A percentile compares a stretch with the other conserved stretches of the same genome.
These are phyloP conservation scores for Cremastobaeus sp. DNA, from an alignment of 2,888 invertebrate species.

Conservation along the genomic window DNA sequence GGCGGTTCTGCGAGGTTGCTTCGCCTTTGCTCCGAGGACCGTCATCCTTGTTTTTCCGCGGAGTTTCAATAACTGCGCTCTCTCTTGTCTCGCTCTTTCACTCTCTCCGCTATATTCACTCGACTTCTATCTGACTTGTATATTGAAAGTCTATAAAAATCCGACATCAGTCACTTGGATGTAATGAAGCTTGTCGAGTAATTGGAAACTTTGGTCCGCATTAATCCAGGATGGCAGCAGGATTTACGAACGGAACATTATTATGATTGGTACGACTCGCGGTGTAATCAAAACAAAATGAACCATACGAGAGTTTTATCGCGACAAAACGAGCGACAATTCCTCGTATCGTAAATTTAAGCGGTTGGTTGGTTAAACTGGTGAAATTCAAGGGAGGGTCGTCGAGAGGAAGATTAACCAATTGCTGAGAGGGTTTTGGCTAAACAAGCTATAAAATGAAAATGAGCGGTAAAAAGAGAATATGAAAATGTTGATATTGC, in stretches of 20 bases:
- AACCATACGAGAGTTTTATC: constrained; percentile 52
- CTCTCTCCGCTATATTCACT: too few relatives aligned
- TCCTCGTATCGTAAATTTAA: constrained; percentile 46
- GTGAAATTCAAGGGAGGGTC: constrained; percentile 23
- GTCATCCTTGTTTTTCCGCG: constrained; percentile 65
- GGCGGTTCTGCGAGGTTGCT: constrained; percentile 63
- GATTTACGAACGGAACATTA: constrained; percentile 29
- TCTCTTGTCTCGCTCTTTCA: constrained; percentile 20
- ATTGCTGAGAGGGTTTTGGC: constrained; percentile 67
- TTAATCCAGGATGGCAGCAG: constrained; percentile 18
- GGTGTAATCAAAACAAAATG: constrained; percentile 44
- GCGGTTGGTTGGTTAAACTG: constrained; percentile 19
- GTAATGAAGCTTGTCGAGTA: too few relatives aligned
- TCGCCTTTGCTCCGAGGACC: constrained; percentile 57
- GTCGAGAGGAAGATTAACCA: constrained; percentile 68
- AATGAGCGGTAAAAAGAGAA: constrained; percentile 78
- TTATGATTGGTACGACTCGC: constrained; percentile 32
- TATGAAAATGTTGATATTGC: constrained; percentile 77
- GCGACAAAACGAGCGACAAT: constrained; percentile 54
- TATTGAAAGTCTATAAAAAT: constrained; percentile 7
- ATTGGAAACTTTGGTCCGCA: too few relatives aligned
- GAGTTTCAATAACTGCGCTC: constrained; percentile 60
- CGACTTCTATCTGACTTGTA: constrained; percentile 16
- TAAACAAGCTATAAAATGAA: constrained; percentile 78
- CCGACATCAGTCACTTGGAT: not conserved